These are phyloP conservation scores for Paracentrotus lividus DNA, from an alignment of 53 echinoderm and acorn worm genomes.

Conservation along the genomic window DNA sequence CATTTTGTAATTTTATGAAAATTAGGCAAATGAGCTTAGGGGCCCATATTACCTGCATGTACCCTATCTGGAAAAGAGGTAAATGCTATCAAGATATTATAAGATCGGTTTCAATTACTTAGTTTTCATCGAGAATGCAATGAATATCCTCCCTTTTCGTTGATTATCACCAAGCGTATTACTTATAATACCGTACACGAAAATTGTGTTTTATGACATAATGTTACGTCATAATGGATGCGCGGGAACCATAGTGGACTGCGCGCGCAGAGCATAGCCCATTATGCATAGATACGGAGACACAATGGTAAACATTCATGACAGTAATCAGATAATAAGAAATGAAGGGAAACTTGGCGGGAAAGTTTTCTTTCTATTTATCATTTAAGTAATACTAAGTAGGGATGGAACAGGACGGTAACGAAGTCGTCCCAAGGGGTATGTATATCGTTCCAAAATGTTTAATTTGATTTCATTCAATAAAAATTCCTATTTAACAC, in stretches of 20 bases:
- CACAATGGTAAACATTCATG: neutral
- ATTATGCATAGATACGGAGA: neutral
- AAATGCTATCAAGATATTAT: too few relatives aligned
- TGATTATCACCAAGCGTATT: too few relatives aligned
- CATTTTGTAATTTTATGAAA: too few relatives aligned
- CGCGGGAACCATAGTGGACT: neutral
- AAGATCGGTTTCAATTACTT: too few relatives aligned
- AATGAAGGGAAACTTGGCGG: neutral
- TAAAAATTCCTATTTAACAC: too few relatives aligned
- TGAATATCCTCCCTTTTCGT: too few relatives aligned
- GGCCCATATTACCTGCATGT: too few relatives aligned
- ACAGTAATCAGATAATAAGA: neutral
- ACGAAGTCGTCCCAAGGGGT: slow-evolving; percentile 42
- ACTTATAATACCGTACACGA: too few relatives aligned
- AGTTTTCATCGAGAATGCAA: too few relatives aligned
- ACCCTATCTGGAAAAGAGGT: too few relatives aligned
- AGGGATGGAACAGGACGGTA: slow-evolving; percentile 21
- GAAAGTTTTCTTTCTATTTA: neutral
- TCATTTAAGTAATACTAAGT: neutral
- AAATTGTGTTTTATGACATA: neutral
- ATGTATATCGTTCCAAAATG: neutral
- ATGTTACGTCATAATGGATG: slow-evolving; percentile 14
- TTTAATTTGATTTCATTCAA: too few relatives aligned
- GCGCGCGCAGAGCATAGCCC: slow-evolving; percentile 6
- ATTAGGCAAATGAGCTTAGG: too few relatives aligned